Evolutionary conservation across 2,797 vertebrate genomes (phyloP).

Genomic region (Propithecus deckenii): DNA sequence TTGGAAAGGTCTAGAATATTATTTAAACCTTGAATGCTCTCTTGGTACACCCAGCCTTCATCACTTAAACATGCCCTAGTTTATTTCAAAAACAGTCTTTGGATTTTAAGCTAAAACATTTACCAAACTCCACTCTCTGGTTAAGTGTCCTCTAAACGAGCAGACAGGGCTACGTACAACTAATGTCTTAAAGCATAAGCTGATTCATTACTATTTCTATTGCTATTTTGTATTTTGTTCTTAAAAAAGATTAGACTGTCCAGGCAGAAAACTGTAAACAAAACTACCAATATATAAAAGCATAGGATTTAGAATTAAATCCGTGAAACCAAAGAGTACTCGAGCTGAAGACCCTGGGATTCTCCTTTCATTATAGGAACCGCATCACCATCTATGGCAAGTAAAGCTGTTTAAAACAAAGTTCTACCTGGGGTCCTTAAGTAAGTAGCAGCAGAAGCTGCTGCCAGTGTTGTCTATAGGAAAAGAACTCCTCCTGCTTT

Average conservation of each 20-base stretch:
- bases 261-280: not conserved
- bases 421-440: not conserved
- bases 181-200: not conserved
- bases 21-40: not conserved
- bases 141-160: not conserved
- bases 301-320: not conserved
- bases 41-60: not conserved
- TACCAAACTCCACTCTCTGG: not conserved
- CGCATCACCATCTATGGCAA: not conserved
- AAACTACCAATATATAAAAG: not conserved
- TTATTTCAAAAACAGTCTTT: not conserved
- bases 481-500: too few species aligned
- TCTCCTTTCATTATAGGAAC: not conserved
- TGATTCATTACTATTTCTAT: not conserved
- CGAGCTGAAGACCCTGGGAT: not conserved
- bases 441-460: not conserved
- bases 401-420: not conserved
- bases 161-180: not conserved
- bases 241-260: not conserved
- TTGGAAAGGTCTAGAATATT: not conserved
- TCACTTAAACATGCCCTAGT: not conserved
- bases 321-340: not conserved
- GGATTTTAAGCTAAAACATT: constrained; percentile 8
- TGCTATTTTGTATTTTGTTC: not conserved
- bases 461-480: not conserved